Evolutionary conservation across 1,140 invertebrate species (phyloP).

Genomic region (Pseudomyrmex dendroicus): DNA sequence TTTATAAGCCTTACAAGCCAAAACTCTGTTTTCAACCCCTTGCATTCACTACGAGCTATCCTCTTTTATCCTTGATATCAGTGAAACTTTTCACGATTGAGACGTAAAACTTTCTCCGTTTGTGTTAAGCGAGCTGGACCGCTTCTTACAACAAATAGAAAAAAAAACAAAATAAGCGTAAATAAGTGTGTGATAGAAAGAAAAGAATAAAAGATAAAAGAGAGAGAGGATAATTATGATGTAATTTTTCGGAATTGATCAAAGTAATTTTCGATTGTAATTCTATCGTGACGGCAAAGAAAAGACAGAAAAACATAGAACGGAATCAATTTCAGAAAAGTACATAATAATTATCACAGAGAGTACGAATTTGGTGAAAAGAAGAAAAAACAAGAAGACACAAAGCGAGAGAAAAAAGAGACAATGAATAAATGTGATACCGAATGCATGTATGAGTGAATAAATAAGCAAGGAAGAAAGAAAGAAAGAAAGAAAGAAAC

Average conservation of each 20-base stretch:
- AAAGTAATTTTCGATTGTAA: too few relatives aligned
- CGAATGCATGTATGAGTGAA: not conserved
- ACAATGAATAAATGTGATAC: not conserved
- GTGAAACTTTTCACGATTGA: slow-evolving; percentile 74
- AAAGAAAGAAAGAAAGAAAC: slow-evolving; percentile 37
- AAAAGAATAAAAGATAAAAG: not conserved
- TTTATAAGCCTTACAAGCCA: slow-evolving; percentile 83
- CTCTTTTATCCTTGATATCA: slow-evolving; percentile 60
- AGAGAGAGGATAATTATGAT: not conserved
- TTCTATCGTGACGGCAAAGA: too few relatives aligned
- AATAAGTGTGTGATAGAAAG: slow-evolving; percentile 24
- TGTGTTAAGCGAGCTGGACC: slow-evolving; percentile 76
- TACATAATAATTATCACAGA: not conserved
- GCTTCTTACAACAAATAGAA: slow-evolving; percentile 65
- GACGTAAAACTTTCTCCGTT: slow-evolving; percentile 65
- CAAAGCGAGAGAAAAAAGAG: slow-evolving; percentile 2
- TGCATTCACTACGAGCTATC: slow-evolving; percentile 14
- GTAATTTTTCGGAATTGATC: too few relatives aligned
- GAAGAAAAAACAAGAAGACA: not conserved
- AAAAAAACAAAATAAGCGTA: slow-evolving; percentile 5
- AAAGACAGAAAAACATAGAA: not conserved
- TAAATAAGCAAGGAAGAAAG: not conserved
- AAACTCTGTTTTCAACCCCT: slow-evolving; percentile 77
- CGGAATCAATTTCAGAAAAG: not conserved
- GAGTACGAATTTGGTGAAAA: not conserved